Percentiles rank a stretch among this genome's conserved stretches.
Conservation (phyloP, 2,113 vertebrate species). For the Xenopus borealis region DNA sequence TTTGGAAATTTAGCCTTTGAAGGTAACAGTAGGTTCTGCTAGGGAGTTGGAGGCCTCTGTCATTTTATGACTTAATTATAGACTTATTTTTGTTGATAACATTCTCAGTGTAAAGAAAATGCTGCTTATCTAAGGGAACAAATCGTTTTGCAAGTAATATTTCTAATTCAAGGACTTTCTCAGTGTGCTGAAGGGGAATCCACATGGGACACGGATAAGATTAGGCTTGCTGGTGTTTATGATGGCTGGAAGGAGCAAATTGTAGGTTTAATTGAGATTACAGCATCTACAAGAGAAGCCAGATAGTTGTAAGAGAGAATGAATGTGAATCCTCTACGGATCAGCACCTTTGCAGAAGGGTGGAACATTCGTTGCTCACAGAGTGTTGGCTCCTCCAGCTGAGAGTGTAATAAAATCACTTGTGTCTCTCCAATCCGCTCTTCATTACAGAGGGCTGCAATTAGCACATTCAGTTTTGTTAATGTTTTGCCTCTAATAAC, state of each 20-base stretch:
- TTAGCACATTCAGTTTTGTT: slow-evolving; percentile 29
- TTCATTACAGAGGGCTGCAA: slow-evolving; percentile 16
- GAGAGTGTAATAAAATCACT: slow-evolving; percentile 1
- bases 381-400: not conserved
- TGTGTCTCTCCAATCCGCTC: not conserved
- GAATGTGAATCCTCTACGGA: not conserved
- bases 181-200: not conserved
- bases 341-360: not conserved
- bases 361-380: not conserved
- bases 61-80: too few species aligned
- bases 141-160: not conserved
- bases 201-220: not conserved
- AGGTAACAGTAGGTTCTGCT: too few species aligned
- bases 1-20: too few species aligned
- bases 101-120: too few species aligned
- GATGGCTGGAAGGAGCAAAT: not conserved
- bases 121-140: not conserved
- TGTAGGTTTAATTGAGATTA: not conserved
- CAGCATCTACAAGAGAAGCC: not conserved
- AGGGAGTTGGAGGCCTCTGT: too few species aligned
- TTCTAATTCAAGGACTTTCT: not conserved
- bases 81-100: too few species aligned
- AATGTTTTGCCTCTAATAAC: slow-evolving; percentile 30
- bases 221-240: not conserved
- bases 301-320: not conserved